phyloP scores from a whole-genome alignment of 2,888 invertebrate genomes.

The Geophilus truncorum region DNA sequence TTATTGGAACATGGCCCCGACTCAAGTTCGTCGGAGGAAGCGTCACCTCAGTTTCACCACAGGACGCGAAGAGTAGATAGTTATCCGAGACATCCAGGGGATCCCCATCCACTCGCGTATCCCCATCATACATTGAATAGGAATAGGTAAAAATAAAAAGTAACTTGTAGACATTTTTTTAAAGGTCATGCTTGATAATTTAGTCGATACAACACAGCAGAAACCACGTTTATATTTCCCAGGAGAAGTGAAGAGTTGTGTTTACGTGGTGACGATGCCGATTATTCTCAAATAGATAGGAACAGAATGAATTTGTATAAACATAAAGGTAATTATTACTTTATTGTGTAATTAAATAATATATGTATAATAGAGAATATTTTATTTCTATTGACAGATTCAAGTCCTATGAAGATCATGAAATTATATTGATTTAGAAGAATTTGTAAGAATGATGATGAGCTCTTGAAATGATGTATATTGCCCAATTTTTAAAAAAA shows the following conservation, averaged over 20 bases:
- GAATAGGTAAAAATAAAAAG: not conserved
- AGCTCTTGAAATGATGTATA: slow-evolving; percentile 17
- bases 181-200: not conserved
- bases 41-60: slow-evolving; percentile 8
- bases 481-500: slow-evolving; percentile 15
- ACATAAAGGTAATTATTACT: not conserved
- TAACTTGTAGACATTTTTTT: not conserved
- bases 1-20: slow-evolving; percentile 26
- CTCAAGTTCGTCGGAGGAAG: slow-evolving; percentile 24
- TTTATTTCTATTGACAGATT: not conserved
- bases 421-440: not conserved
- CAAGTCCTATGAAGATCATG: slow-evolving; percentile 3
- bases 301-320: slow-evolving; percentile 18
- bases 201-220: slow-evolving; percentile 16
- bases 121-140: not conserved
- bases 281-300: slow-evolving; percentile 14
- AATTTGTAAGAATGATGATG: not conserved
- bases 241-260: slow-evolving; percentile 10
- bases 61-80: not conserved
- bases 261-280: not conserved
- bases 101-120: slow-evolving; percentile 16
- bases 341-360: not conserved
- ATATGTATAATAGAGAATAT: too few species aligned
- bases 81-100: not conserved
- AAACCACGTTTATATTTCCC: slow-evolving; percentile 30